phyloP scores from a whole-genome alignment of 2,797 vertebrate species.

The Furcifer pardalis region DNA sequence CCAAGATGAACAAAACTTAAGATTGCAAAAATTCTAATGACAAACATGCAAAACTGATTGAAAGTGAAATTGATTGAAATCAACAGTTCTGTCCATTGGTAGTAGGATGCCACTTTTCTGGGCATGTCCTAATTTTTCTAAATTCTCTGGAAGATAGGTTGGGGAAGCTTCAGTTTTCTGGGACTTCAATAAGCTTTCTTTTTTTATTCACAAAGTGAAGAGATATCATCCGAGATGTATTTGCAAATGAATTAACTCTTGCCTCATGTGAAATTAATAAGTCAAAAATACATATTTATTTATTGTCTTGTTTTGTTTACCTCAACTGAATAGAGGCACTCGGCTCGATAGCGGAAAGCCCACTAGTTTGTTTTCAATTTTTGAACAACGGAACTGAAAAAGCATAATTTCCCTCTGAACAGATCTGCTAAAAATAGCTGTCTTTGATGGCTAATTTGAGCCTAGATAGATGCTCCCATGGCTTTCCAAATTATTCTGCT shows the following conservation, averaged over 20 bases:
- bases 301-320: background rate
- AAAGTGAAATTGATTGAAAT: too few relatives aligned
- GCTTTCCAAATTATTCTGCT: conserved; percentile 44
- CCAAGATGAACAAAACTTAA: too few relatives aligned
- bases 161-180: background rate
- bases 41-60: too few relatives aligned
- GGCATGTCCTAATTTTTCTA: background rate
- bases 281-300: background rate
- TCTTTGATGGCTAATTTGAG: conserved; percentile 28
- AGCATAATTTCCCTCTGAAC: conserved; percentile 29
- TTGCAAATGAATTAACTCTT: background rate
- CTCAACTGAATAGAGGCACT: conserved; percentile 7
- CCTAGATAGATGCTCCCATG: conserved; percentile 14
- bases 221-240: background rate
- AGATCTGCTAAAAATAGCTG: conserved; percentile 11
- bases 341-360: background rate
- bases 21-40: too few relatives aligned
- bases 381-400: conserved; percentile 14
- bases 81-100: too few relatives aligned
- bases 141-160: background rate
- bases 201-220: background rate
- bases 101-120: too few relatives aligned
- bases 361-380: conserved; percentile 22
- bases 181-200: background rate
- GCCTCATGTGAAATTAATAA: background rate